Evolutionary conservation across 2,113 vertebrate genomes (phyloP).

Genomic region (Myrmecobius fasciatus): DNA sequence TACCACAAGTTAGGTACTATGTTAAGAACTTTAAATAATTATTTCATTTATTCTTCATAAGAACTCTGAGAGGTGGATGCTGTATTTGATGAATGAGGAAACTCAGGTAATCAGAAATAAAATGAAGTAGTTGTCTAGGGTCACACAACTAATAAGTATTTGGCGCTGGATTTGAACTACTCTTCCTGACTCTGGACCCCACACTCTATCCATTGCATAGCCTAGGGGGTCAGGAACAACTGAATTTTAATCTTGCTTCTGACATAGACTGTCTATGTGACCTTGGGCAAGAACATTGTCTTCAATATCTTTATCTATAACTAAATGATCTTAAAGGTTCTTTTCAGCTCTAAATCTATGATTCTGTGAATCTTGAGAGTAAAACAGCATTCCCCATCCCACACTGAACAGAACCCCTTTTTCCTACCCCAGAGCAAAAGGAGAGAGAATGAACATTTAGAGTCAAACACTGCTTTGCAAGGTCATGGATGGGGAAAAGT

Average conservation of each 20-base stretch:
- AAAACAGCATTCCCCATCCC: neutral
- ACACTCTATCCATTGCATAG: neutral
- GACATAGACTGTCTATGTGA: neutral
- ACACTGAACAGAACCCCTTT: neutral
- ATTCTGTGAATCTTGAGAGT: neutral
- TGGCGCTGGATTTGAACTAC: neutral
- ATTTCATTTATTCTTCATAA: neutral
- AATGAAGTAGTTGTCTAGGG: neutral
- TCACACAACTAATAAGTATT: neutral
- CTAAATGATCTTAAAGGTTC: neutral
- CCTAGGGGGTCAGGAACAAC: neutral
- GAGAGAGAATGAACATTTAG: fast-evolving
- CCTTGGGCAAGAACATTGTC: neutral
- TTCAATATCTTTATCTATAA: slow-evolving; percentile 11
- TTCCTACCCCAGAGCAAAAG: neutral
- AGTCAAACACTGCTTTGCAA: slow-evolving; percentile 31
- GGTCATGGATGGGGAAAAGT: slow-evolving; percentile 71
- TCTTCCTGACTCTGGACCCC: neutral
- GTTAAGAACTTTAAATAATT: neutral
- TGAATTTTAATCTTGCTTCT: neutral
- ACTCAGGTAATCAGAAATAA: neutral
- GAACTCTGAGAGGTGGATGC: neutral
- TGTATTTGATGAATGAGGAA: neutral
- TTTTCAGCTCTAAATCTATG: neutral
- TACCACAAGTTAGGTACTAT: neutral